Evolutionary conservation across 2,113 vertebrate genomes (phyloP).

Genomic region (Tragelaphus strepsiceros): DNA sequence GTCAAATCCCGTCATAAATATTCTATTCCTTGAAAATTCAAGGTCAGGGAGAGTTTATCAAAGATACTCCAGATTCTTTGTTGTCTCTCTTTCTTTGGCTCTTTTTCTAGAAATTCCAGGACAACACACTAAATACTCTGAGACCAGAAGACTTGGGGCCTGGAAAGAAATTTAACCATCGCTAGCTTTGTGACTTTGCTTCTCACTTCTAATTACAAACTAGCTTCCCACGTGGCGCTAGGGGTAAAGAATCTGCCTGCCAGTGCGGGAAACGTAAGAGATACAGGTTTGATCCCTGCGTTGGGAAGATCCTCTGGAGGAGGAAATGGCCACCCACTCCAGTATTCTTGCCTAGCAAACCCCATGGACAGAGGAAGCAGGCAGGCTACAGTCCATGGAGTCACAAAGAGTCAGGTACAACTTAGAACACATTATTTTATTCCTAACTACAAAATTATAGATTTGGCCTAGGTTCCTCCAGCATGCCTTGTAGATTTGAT

Average conservation of each 20-base stretch:
- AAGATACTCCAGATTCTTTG: background rate
- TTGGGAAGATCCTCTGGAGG: background rate
- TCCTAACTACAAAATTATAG: background rate
- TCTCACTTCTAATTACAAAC: background rate
- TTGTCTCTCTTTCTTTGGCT: background rate
- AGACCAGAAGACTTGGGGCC: background rate
- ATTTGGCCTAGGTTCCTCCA: background rate
- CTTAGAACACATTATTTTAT: background rate
- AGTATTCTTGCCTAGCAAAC: background rate
- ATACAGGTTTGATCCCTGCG: background rate
- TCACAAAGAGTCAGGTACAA: background rate
- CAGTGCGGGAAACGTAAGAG: background rate
- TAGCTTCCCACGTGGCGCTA: background rate
- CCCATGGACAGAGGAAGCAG: background rate
- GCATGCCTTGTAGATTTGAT: background rate
- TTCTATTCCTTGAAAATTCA: background rate
- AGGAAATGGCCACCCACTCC: background rate
- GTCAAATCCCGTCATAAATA: constrained; percentile 17
- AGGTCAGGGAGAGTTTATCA: constrained; percentile 7
- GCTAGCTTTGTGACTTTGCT: background rate
- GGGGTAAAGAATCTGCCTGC: background rate
- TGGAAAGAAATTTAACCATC: background rate
- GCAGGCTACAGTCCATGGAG: background rate
- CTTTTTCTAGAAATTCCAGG: constrained; percentile 15
- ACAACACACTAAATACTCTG: background rate